Base-by-base conservation (phyloP, 2,888 invertebrate genomes). In the Danaus chrysippus region DNA sequence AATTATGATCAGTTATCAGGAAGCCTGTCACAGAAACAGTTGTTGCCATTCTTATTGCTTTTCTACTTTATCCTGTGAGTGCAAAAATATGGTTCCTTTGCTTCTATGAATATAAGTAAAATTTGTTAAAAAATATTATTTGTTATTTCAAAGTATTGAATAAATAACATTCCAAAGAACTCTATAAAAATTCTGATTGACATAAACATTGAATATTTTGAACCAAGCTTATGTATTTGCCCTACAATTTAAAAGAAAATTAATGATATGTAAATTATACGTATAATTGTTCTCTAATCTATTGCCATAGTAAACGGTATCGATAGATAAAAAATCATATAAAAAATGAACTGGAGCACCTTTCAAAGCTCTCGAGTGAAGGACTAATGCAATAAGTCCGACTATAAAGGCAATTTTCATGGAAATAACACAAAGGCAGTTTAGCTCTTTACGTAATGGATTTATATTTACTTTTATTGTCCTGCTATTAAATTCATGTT, bases 371-470 rank as follows among this genome's bases (percentile, higher is more conserved):
- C 56, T 58, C 60, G 60, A 46, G 43, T 56, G 49, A 44, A 56
- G 42, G 71, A 74, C 76, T 82, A 82, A 83, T 76, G 75, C 77
- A 82, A 83, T 83, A 78, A 82, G 73, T 65, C 67, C 69, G 71
- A 73, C 77, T 75, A 77, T 82, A 78, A 77, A 76, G 71, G 76
- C 79, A 77, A 83, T 81, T 81, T 79, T 75, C 73, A 74, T 73
- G 76, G 72, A 78, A 82, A 82, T 81, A 77, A 75, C 73, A 78
- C 81, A 81, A 83, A 79, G 59, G 68, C 59, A 46, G 56, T 59
- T 59, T 59, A n/a, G 54, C 53, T 42, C 42, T 56, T 42, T 55
- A 42, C 46, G 49, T 60, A 58, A 59, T 62, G 56, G 58, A 23
- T 55, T 57, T 56, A 59, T 61, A 61, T 64, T 60, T 66, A 62